Evolutionary conservation across 2,113 vertebrate species (phyloP), one percentile per base, ranked within the genome.

Genomic region (Bambusicola thoracicus): DNA sequence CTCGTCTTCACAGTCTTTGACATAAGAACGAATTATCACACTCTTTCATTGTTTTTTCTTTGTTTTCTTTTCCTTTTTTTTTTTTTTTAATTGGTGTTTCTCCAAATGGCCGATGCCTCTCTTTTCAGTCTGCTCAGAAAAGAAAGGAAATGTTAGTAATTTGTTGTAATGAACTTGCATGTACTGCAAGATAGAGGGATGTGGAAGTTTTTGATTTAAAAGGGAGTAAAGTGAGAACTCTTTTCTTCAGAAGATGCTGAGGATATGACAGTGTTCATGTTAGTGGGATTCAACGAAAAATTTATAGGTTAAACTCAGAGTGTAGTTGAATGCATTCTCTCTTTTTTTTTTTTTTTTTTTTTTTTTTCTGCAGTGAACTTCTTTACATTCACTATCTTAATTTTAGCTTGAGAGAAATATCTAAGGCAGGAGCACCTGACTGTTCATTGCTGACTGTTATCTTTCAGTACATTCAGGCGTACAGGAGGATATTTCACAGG

Each of bases 21-120:
- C 93, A 96, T 87, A 83, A 96, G 90, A 96, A 97, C 49, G 79
- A 97, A 92, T 94, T 93, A 91, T 85, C 43, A 56, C 30, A n/a
- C 6, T 73, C 67, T 80, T 93, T 63, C 24, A 27, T 72, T 93
- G 70, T 79, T 36, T 46, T 85, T 48, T 62, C 53, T 55, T 55
- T n/a, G n/a, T n/a, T 55, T n/a, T 55, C 16, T 24, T 34, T 85
- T 51, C 10, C n/a, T 44, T 46, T 43, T 67, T 67, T 46, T n/a
- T 44, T 44, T 46, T 43, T 67, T 67, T 46, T n/a, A 24, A 13
- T 36, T 90, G 24, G 34, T 96, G 29, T 83, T 91, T 94, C 95
- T 91, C 65, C 49, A 81, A 10, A 32, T 36, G 63, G 25, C 30
- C 91, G 56, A 74, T 44, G 38, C 16, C 74, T 93, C 68, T 24